Evolutionary conservation across 2,888 invertebrate genomes (phyloP).

Genomic region (Drosophila algonquin): DNA sequence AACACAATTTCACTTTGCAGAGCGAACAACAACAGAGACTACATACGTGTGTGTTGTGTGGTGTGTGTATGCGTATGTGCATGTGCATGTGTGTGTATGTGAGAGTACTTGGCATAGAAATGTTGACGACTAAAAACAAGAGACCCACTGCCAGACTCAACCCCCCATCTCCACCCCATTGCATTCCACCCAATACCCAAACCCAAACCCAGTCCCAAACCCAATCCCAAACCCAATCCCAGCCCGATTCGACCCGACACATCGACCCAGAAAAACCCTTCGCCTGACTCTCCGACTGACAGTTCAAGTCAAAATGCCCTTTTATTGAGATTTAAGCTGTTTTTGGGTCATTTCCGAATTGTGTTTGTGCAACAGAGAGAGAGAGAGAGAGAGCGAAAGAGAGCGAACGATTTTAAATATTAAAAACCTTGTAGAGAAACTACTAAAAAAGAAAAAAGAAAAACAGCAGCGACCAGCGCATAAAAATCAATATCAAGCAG

Average conservation of each 20-base stretch:
- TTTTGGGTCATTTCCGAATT: slow-evolving; percentile 74
- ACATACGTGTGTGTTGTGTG: slow-evolving; percentile 9
- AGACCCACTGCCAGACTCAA: slow-evolving; percentile 28
- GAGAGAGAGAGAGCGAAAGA: not conserved
- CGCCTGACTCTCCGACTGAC: slow-evolving; percentile 56
- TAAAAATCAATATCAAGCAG: slow-evolving; percentile 64
- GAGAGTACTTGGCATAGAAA: slow-evolving; percentile 58
- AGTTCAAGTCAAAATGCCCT: slow-evolving; percentile 66
- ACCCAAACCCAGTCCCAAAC: slow-evolving; percentile 3
- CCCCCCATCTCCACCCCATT: slow-evolving; percentile 13
- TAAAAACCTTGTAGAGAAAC: slow-evolving; percentile 54
- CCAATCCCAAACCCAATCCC: slow-evolving; percentile 9
- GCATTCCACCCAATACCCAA: slow-evolving; percentile 10
- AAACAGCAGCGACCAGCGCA: slow-evolving; percentile 3
- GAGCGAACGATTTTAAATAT: slow-evolving; percentile 56
- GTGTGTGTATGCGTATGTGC: slow-evolving; percentile 6
- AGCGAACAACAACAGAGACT: slow-evolving; percentile 18
- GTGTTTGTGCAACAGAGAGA: slow-evolving; percentile 63
- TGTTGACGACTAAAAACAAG: slow-evolving; percentile 49
- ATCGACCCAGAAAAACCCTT: slow-evolving; percentile 42
- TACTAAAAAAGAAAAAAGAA: slow-evolving; percentile 39
- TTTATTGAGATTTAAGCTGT: slow-evolving; percentile 73
- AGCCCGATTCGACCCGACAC: slow-evolving; percentile 36
- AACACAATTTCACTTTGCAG: slow-evolving; percentile 55
- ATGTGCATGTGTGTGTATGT: not conserved